phyloP scores from a whole-genome alignment of 1,140 invertebrate genomes.

The Megathymus violae region DNA sequence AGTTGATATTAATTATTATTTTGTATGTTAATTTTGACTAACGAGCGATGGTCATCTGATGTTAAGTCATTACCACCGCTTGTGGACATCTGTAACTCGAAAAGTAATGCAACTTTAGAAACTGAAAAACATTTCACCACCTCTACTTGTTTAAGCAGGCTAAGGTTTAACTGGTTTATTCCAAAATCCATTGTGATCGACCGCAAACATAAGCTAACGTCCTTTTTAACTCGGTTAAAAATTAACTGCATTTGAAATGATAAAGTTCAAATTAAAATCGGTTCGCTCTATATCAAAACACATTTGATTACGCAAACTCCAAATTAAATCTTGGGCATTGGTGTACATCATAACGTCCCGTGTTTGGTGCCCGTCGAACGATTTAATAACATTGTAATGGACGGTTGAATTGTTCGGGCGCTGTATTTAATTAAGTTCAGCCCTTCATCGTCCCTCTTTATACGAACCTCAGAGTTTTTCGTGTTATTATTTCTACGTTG shows the following conservation, averaged over 20 bases:
- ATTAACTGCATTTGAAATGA: constrained; percentile 20
- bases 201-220: neutral
- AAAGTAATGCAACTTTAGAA: no score
- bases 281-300: constrained; percentile 34
- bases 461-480: constrained; percentile 56
- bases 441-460: constrained; percentile 53
- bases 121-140: no score
- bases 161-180: no score
- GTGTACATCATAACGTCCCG: constrained; percentile 65
- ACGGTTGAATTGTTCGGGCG: constrained; percentile 55
- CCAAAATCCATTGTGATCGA: neutral
- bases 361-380: constrained; percentile 67
- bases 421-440: constrained; percentile 65
- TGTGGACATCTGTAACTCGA: no score
- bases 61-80: no score
- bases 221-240: constrained; percentile 3
- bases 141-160: no score
- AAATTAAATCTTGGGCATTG: constrained; percentile 44
- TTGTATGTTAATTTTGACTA: neutral
- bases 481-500: constrained; percentile 60
- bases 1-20: neutral
- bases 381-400: constrained; percentile 80
- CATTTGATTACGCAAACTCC: constrained; percentile 40
- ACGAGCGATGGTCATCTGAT: no score
- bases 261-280: constrained; percentile 28